Conservation (phyloP, 2,888 invertebrate species). For the Yponomeuta evonymella region DNA sequence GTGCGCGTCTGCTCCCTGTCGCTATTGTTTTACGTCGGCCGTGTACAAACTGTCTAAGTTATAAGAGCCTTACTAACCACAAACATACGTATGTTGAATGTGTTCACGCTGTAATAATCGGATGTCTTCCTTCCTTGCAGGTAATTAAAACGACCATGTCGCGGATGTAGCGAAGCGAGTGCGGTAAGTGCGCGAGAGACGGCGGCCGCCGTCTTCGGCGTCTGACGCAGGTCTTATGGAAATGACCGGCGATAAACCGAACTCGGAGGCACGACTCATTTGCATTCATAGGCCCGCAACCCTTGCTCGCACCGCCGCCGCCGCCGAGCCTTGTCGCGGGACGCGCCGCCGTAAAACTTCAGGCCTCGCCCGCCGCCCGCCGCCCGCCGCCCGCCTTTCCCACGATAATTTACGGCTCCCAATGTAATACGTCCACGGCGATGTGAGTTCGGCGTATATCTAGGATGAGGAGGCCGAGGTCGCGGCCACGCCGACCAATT, state of each 20-base stretch:
- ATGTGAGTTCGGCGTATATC: conserved; percentile 58
- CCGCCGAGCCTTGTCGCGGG: conserved; percentile 33
- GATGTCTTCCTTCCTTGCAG: conserved; percentile 34
- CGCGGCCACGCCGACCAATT: conserved; percentile 67
- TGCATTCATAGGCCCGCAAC: conserved; percentile 76
- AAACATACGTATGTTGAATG: neutral
- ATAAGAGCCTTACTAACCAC: neutral
- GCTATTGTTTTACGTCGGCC: neutral
- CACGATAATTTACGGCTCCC: conserved; percentile 72
- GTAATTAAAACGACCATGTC: conserved; percentile 35
- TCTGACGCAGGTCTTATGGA: conserved; percentile 65
- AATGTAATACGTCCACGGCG: conserved; percentile 65
- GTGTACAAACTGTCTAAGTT: neutral
- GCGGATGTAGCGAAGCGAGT: conserved; percentile 47
- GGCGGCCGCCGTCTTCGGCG: conserved; percentile 30
- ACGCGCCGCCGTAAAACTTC: conserved; percentile 54
- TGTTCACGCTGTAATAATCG: neutral
- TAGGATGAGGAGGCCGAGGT: conserved; percentile 51
- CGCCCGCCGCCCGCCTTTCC: conserved; percentile 45
- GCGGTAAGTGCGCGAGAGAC: conserved; percentile 37
- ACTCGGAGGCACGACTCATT: conserved; percentile 64
- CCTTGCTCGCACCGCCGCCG: conserved; percentile 64
- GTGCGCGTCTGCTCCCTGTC: conserved; percentile 3
- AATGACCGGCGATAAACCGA: conserved; percentile 67
- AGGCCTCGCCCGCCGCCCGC: conserved; percentile 38